phyloP scores from a whole-genome alignment of 2,888 invertebrate species.

The Fragum whitleyi region DNA sequence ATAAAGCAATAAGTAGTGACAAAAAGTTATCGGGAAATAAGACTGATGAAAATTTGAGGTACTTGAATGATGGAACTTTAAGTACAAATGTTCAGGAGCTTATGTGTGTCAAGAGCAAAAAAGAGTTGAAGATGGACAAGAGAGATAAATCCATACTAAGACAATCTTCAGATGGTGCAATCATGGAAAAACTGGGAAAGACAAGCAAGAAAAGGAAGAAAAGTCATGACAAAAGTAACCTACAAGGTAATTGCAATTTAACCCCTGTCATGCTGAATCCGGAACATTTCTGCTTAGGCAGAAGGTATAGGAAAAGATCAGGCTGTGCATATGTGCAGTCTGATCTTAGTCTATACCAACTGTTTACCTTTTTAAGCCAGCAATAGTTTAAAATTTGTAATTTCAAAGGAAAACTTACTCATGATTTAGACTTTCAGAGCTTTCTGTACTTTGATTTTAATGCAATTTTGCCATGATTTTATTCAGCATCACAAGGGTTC shows the following conservation, averaged over 20 bases:
- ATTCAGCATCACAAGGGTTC: too few species aligned
- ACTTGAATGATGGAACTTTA: background rate
- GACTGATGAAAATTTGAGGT: background rate
- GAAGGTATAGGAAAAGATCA: too few species aligned
- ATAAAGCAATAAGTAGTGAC: background rate
- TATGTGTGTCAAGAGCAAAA: background rate
- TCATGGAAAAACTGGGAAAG: background rate
- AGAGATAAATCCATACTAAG: background rate
- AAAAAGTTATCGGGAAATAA: background rate
- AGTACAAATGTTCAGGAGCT: background rate
- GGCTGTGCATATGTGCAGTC: too few species aligned
- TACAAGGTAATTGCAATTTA: background rate
- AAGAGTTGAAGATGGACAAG: background rate
- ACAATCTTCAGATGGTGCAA: background rate
- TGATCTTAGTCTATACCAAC: too few species aligned
- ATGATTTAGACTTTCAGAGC: too few species aligned
- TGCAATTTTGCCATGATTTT: too few species aligned
- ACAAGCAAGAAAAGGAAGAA: conserved; percentile 7
- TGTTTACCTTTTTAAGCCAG: too few species aligned
- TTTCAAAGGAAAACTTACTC: too few species aligned
- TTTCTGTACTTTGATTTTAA: too few species aligned
- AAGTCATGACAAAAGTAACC: background rate
- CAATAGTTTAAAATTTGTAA: too few species aligned
- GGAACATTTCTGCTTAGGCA: too few species aligned
- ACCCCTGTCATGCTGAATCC: too few species aligned